Evolutionary conservation across 2,888 invertebrate genomes (phyloP).

Genomic region (Acanthosepion lycidas): DNA sequence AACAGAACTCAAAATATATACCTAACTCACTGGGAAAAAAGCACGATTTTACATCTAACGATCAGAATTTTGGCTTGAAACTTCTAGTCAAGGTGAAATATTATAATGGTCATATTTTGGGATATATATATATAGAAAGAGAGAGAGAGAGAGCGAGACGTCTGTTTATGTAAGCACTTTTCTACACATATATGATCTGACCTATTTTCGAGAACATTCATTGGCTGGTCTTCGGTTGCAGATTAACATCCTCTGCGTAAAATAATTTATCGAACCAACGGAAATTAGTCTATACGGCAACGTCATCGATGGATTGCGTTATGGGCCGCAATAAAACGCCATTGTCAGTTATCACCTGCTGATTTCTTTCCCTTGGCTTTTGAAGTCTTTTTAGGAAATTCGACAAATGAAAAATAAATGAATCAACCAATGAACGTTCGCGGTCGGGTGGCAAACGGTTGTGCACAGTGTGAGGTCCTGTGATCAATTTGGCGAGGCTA

Average conservation of each 20-base stretch:
- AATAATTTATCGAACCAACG: not conserved
- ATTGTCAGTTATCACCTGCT: slow-evolving; percentile 23
- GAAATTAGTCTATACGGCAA: not conserved
- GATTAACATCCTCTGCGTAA: not conserved
- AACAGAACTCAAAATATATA: too few relatives aligned
- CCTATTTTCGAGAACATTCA: not conserved
- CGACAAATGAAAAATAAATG: not conserved
- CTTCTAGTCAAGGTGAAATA: too few relatives aligned
- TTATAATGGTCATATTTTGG: too few relatives aligned
- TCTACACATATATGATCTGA: not conserved
- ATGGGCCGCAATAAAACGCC: slow-evolving; percentile 33
- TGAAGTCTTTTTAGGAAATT: not conserved
- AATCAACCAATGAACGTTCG: not conserved
- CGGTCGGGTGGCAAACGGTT: not conserved
- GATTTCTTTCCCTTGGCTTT: not conserved
- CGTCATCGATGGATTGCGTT: not conserved
- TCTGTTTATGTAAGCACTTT: too few relatives aligned
- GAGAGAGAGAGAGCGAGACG: too few relatives aligned
- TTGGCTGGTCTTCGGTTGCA: not conserved
- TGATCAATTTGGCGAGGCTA: not conserved
- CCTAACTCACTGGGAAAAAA: too few relatives aligned
- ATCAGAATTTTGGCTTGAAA: too few relatives aligned
- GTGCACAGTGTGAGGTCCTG: not conserved
- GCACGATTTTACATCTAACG: too few relatives aligned
- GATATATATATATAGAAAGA: too few relatives aligned